These are phyloP conservation scores for Ormyrus labotus DNA, from an alignment of 2,888 invertebrate genomes.

Conservation along the genomic window DNA sequence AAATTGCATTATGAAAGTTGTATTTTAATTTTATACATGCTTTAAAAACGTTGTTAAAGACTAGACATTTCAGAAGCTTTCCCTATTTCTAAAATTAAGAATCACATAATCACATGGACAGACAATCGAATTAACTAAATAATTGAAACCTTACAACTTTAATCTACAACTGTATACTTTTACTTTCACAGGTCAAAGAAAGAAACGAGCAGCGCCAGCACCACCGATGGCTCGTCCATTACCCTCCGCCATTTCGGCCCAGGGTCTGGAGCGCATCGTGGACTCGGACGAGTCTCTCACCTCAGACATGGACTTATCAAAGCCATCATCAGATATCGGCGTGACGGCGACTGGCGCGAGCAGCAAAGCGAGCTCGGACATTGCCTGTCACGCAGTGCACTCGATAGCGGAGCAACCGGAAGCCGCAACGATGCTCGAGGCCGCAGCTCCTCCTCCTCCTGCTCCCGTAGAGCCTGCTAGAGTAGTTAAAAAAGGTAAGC, in stretches of 20 bases:
- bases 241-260: conserved; percentile 70
- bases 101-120: too few relatives aligned
- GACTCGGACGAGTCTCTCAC: conserved; percentile 73
- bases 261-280: conserved; percentile 71
- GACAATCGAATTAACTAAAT: too few relatives aligned
- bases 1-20: too few relatives aligned
- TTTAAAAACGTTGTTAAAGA: too few relatives aligned
- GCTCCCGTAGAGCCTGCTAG: conserved; percentile 66
- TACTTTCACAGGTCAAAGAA: conserved; percentile 76
- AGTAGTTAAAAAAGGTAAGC: conserved; percentile 73
- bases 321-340: conserved; percentile 70
- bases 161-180: too few relatives aligned
- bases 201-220: conserved; percentile 80
- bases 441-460: background rate
- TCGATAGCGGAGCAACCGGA: conserved; percentile 23
- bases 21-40: too few relatives aligned
- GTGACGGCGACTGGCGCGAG: conserved; percentile 62
- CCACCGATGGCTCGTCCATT: conserved; percentile 70
- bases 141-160: too few relatives aligned
- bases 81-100: too few relatives aligned
- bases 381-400: conserved; percentile 55
- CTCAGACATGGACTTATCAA: conserved; percentile 71
- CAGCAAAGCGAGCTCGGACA: conserved; percentile 67
- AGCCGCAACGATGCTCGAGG: conserved; percentile 17
- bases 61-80: too few relatives aligned